phyloP scores from a whole-genome alignment of 2,888 invertebrate genomes.

The Bedellia somnulentella region DNA sequence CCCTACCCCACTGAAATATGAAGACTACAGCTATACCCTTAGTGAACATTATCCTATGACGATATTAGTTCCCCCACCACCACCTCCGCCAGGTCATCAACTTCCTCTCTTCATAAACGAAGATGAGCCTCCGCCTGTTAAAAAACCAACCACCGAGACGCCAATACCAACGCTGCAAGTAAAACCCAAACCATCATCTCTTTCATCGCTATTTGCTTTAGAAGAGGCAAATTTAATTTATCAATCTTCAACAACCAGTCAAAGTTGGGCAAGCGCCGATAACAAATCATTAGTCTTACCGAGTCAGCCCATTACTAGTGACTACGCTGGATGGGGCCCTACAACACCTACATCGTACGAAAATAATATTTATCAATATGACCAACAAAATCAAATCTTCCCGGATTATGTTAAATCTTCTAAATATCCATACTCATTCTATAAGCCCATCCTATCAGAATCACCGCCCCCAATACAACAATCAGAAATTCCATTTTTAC shows the following conservation, averaged over 20 bases:
- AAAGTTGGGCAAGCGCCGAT: constrained; percentile 38
- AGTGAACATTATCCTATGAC: constrained; percentile 65
- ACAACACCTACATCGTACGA: constrained; percentile 37
- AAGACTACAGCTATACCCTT: constrained; percentile 52
- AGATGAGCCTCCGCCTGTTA: constrained; percentile 21
- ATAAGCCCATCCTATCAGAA: constrained; percentile 38
- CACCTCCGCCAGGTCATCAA: constrained; percentile 46
- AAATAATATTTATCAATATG: constrained; percentile 25
- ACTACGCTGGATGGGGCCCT: constrained; percentile 53
- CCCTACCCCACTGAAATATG: constrained; percentile 35
- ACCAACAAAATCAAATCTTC: constrained; percentile 38
- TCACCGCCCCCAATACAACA: constrained; percentile 26
- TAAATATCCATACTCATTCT: constrained; percentile 33
- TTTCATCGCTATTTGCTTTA: constrained; percentile 47
- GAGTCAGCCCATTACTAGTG: constrained; percentile 35
- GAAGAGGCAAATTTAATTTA: constrained; percentile 68
- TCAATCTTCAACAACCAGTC: constrained; percentile 60
- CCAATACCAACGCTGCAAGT: constrained; percentile 17
- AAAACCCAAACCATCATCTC: constrained; percentile 4
- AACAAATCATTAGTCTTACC: constrained; percentile 22
- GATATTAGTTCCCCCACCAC: constrained; percentile 70
- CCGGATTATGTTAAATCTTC: constrained; percentile 24
- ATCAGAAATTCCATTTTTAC: constrained; percentile 18
- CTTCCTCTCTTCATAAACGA: constrained; percentile 28
- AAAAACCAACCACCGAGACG: constrained; percentile 19